A percentile compares a stretch with the other conserved stretches of the same genome.
Conservation (phyloP, 1,140 invertebrate genomes). For the Drosophila takahashii region DNA sequence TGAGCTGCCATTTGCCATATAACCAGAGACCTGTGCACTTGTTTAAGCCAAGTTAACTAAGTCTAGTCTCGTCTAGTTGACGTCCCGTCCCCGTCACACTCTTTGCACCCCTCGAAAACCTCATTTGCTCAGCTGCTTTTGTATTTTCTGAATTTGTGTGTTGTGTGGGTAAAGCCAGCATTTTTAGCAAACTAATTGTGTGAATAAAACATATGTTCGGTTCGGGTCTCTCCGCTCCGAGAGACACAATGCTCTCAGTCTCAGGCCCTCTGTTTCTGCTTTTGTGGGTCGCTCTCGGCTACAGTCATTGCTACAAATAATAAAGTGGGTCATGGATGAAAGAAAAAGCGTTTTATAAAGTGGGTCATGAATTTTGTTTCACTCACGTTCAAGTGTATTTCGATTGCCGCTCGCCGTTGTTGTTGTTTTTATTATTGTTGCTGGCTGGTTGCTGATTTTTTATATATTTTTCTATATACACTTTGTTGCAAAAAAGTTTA, state of each 20-base stretch:
- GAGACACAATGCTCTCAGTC: conserved; percentile 5
- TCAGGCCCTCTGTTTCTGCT: conserved; percentile 7
- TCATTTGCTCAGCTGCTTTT: conserved; percentile 67
- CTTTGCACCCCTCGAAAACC: conserved; percentile 14
- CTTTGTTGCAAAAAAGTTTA: conserved; percentile 40
- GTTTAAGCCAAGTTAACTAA: conserved; percentile 32
- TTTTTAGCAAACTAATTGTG: conserved; percentile 78
- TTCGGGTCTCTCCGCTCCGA: conserved; percentile 14
- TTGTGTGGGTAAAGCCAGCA: conserved; percentile 60
- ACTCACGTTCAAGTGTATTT: conserved; percentile 84
- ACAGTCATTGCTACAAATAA: conserved; percentile 79
- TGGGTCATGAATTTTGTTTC: conserved; percentile 84
- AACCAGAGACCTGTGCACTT: conserved; percentile 16
- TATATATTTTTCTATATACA: conserved; percentile 24
- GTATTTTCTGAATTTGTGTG: conserved; percentile 15
- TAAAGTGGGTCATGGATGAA: conserved; percentile 84
- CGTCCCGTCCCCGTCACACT: not conserved
- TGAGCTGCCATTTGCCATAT: conserved; percentile 1
- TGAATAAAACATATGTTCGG: conserved; percentile 75
- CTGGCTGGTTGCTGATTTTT: conserved; percentile 41
- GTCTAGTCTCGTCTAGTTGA: conserved; percentile 39
- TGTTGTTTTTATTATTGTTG: conserved; percentile 30
- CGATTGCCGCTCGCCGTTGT: conserved; percentile 71
- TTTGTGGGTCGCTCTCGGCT: conserved; percentile 37
- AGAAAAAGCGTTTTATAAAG: conserved; percentile 84